Conservation (phyloP, 2,113 vertebrate species). For the Pseudopipra pipra region DNA sequence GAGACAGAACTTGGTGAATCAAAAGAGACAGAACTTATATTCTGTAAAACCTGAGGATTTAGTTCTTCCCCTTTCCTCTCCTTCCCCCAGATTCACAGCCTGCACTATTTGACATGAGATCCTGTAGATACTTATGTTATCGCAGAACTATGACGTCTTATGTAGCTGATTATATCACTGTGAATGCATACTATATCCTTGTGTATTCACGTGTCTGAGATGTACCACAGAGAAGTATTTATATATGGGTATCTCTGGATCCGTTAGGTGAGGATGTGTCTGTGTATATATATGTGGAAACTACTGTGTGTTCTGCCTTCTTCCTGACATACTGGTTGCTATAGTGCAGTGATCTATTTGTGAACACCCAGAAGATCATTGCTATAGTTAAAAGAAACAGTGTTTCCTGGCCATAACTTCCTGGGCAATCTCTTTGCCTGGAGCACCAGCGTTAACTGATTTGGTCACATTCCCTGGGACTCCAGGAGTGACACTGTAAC, state of each 20-base stretch:
- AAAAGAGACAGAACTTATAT: neutral
- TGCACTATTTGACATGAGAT: neutral
- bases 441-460: neutral
- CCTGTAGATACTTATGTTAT: neutral
- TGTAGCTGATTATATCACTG: neutral
- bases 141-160: neutral
- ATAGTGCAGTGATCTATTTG: slow-evolving; percentile 75
- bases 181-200: neutral
- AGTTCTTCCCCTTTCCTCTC: neutral
- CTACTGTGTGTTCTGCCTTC: slow-evolving; percentile 58
- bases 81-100: neutral
- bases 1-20: neutral
- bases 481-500: neutral
- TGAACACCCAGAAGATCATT: slow-evolving; percentile 73
- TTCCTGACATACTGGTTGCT: slow-evolving; percentile 74
- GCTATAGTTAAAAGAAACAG: slow-evolving; percentile 71
- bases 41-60: neutral
- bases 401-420: slow-evolving; percentile 77
- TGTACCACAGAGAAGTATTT: neutral
- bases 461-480: neutral
- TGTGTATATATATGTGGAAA: slow-evolving; percentile 33
- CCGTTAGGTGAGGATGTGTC: neutral
- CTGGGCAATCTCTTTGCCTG: slow-evolving; percentile 66
- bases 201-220: neutral
- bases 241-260: neutral